Evolutionary conservation across 2,113 vertebrate genomes (phyloP).

Genomic region (Halcyon malimbica): DNA sequence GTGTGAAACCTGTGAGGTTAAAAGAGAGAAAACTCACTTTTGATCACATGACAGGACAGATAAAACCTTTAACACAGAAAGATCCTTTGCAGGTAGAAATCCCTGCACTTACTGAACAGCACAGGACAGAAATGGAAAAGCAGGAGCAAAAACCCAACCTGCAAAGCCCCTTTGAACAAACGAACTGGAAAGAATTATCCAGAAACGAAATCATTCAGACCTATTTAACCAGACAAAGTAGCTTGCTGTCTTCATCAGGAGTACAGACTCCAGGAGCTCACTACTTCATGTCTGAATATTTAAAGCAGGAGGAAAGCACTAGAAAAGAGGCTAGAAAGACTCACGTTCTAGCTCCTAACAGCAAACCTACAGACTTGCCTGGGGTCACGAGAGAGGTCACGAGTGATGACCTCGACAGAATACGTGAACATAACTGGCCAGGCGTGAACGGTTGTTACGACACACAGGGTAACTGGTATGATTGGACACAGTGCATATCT

Average conservation of each 20-base stretch:
- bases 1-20: slow-evolving; percentile 86
- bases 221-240: slow-evolving; percentile 92
- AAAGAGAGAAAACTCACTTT: slow-evolving; percentile 92
- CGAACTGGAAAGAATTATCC: slow-evolving; percentile 92
- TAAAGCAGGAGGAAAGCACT: slow-evolving; percentile 86
- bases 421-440: slow-evolving; percentile 86
- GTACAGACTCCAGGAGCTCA: slow-evolving; percentile 83
- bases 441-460: slow-evolving; percentile 96
- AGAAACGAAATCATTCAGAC: slow-evolving; percentile 93
- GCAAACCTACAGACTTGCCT: slow-evolving; percentile 80
- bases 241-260: slow-evolving; percentile 86
- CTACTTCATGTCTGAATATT: slow-evolving; percentile 88
- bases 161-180: slow-evolving; percentile 90
- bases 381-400: slow-evolving; percentile 85
- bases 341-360: slow-evolving; percentile 79
- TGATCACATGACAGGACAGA: slow-evolving; percentile 91
- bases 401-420: slow-evolving; percentile 80
- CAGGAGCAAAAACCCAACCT: slow-evolving; percentile 78
- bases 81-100: slow-evolving; percentile 78
- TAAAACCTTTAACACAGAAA: slow-evolving; percentile 85
- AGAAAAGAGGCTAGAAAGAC: slow-evolving; percentile 79
- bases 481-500: slow-evolving; percentile 96
- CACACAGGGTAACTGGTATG: slow-evolving; percentile 92
- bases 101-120: slow-evolving; percentile 72
- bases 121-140: slow-evolving; percentile 84